These are phyloP conservation scores for Semicossyphus pulcher DNA, from an alignment of 2,113 vertebrate genomes.

Conservation along the genomic window DNA sequence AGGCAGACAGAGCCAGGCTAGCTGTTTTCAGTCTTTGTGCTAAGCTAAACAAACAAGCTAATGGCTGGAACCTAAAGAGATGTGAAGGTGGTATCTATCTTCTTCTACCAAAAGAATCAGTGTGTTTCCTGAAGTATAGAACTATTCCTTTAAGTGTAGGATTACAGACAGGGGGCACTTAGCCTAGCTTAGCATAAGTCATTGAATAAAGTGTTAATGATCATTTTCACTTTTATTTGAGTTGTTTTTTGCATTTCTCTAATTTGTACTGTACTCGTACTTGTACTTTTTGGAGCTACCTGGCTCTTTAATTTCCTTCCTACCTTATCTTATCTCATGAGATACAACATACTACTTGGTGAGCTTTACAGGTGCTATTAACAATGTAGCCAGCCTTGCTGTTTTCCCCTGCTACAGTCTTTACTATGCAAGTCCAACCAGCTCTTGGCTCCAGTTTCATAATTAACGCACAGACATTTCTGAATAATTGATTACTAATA, in stretches of 20 bases:
- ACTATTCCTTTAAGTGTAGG: not conserved
- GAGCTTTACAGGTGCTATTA: not conserved
- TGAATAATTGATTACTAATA: slow-evolving; percentile 14
- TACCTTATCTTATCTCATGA: not conserved
- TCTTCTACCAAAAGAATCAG: too few species aligned
- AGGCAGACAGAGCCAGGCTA: not conserved
- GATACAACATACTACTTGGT: not conserved
- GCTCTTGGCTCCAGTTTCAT: not conserved
- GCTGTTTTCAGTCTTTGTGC: too few species aligned
- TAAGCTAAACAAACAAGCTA: too few species aligned
- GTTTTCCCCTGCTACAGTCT: not conserved
- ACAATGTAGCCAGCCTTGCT: not conserved
- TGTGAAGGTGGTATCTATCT: too few species aligned
- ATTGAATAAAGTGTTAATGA: too few species aligned
- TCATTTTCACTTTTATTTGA: not conserved
- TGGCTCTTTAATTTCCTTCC: too few species aligned
- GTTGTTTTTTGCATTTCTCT: too few species aligned
- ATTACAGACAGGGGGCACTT: not conserved
- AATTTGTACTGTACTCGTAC: too few species aligned
- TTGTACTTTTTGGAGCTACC: too few species aligned
- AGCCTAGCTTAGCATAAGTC: not conserved
- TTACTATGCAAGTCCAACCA: not conserved
- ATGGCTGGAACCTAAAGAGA: too few species aligned
- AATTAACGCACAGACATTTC: not conserved
- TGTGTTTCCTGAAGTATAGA: not conserved